Conservation (phyloP, 1,140 invertebrate species). For the Amyelois transitella region DNA sequence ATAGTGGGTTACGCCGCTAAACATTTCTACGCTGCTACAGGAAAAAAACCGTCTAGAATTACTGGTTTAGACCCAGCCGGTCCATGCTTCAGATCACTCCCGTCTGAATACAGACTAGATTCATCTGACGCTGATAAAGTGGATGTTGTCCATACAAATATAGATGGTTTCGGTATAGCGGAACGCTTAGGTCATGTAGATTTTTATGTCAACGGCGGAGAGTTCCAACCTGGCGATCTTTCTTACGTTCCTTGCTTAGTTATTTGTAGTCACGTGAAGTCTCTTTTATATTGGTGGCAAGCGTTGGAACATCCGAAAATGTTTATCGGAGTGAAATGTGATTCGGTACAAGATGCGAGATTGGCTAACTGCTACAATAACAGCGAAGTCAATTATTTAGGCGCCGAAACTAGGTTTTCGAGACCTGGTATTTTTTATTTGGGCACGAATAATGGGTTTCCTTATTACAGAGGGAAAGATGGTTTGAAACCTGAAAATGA, state of each 20-base stretch:
- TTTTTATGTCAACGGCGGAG: slow-evolving; percentile 84
- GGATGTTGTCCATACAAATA: slow-evolving; percentile 81
- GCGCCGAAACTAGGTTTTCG: slow-evolving; percentile 40
- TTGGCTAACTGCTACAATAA: slow-evolving; percentile 49
- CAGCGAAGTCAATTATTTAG: slow-evolving; percentile 39
- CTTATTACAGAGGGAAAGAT: slow-evolving; percentile 52
- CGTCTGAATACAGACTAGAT: slow-evolving; percentile 70
- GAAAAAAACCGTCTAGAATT: slow-evolving; percentile 72
- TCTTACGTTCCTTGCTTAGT: slow-evolving; percentile 53
- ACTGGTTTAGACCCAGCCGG: slow-evolving; percentile 81
- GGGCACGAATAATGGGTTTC: slow-evolving; percentile 51
- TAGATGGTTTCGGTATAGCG: slow-evolving; percentile 80
- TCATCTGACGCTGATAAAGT: slow-evolving; percentile 77
- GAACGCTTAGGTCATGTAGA: slow-evolving; percentile 81
- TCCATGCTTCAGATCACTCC: slow-evolving; percentile 74
- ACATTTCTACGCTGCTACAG: slow-evolving; percentile 39
- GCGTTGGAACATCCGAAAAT: slow-evolving; percentile 56
- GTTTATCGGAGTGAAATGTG: slow-evolving; percentile 49
- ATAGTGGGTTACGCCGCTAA: slow-evolving; percentile 42
- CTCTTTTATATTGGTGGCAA: slow-evolving; percentile 55
- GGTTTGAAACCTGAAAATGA: slow-evolving; percentile 51
- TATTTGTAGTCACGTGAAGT: slow-evolving; percentile 51
- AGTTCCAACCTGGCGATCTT: slow-evolving; percentile 76
- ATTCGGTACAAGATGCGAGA: slow-evolving; percentile 52
- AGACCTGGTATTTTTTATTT: slow-evolving; percentile 54